Base-by-base conservation (phyloP, 2,113 vertebrate genomes). In the Geococcyx californianus region DNA sequence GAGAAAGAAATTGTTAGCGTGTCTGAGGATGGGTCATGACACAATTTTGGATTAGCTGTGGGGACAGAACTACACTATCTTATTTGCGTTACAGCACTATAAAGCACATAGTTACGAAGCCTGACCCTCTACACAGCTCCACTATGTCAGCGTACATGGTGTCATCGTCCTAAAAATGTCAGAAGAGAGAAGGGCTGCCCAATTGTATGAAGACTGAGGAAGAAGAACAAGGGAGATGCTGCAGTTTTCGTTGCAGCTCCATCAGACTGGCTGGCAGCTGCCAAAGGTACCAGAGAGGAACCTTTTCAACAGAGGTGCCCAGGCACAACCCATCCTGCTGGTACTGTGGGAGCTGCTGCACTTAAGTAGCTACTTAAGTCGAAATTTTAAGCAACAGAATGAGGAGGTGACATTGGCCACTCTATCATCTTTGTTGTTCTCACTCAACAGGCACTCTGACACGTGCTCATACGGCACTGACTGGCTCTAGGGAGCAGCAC, bases 91-190 rank as follows among this genome's bases (percentile, higher is more conserved):
- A n/a, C 68, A 58, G 55, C 3, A 1, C 40, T 67, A 16, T 33
- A 67, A 60, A 75, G 67, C 38, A 40, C 25, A 12, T 2, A 60
- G 63, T 49, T 80, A 17, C 29, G 4, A 84, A 69, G 56, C 40
- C 64, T 34, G 34, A 33, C 13, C 19, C 16, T 76, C 75, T 77
- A 68, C 45, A 38, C 69, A 52, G 2, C 45, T 60, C 49, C n/a
- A 18, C 15, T 40, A 9, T 2, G 6, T 45, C 5, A 7, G 33
- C 4, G 2, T 10, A 20, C 1, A 5, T 21, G 14, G 54, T 55
- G 47, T 13, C 33, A 36, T 40, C n/a, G n/a, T n/a, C 63, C 38
- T 73, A 62, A 87, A 82, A 69, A n/a, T 9, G 3, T 7, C 13
- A n/a, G 49, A 29, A 63, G 29, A 44, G 45, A 8, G 69, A 77